Conservation (phyloP, 2,797 vertebrate genomes). For the Sebastiscus tertius region DNA sequence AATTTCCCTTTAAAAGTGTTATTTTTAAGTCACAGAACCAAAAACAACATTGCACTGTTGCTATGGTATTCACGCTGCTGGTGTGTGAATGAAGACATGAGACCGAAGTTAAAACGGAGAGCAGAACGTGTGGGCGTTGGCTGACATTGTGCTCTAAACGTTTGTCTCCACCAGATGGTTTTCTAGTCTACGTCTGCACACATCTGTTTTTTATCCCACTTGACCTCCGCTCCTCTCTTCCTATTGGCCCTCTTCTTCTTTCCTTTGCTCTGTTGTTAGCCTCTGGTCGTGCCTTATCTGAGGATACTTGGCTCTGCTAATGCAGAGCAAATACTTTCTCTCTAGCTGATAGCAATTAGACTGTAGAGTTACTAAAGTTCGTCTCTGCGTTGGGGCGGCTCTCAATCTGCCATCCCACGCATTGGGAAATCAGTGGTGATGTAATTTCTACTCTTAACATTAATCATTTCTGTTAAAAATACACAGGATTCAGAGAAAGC, state of each 20-base stretch:
- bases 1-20: not conserved
- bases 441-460: not conserved
- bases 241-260: constrained; percentile 3
- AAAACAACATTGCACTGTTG: not conserved
- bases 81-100: not conserved
- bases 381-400: not conserved
- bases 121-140: constrained; percentile 27
- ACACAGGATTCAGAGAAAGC: not conserved
- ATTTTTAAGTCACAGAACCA: not conserved
- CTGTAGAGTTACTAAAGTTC: not conserved
- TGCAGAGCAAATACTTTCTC: constrained; percentile 52
- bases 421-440: constrained; percentile 14
- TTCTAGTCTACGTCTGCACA: constrained; percentile 17
- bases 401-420: not conserved
- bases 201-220: constrained; percentile 47
- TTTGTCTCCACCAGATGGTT: constrained; percentile 59
- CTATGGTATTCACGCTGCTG: not conserved
- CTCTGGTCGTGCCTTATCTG: constrained; percentile 27
- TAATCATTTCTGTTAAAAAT: not conserved
- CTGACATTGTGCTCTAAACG: constrained; percentile 5
- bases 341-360: constrained; percentile 18
- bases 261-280: not conserved
- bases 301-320: constrained; percentile 13
- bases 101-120: not conserved
- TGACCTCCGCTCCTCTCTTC: constrained; percentile 46